Evolutionary conservation across 2,888 invertebrate genomes (phyloP).

Genomic region (Pheosia tremula): DNA sequence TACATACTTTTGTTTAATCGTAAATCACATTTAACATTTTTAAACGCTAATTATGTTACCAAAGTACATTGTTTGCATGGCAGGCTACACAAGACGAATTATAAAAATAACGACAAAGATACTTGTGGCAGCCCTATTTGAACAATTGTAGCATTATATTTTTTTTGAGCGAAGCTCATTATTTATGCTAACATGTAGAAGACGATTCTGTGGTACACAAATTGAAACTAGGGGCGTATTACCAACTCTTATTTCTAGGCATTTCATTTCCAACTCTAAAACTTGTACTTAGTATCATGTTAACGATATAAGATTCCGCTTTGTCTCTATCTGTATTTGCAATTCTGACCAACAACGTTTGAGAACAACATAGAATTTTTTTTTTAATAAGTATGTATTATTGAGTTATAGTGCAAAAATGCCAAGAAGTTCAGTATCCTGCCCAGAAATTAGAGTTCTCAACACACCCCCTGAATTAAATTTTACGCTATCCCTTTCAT

Average conservation of each 20-base stretch:
- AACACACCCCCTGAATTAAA: too few species aligned
- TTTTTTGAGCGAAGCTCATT: constrained; percentile 11
- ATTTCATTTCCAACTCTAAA: too few species aligned
- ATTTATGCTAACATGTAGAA: constrained; percentile 3
- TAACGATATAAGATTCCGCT: too few species aligned
- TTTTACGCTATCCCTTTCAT: not conserved
- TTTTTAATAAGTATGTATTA: too few species aligned
- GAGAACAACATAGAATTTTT: too few species aligned
- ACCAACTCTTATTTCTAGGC: not conserved
- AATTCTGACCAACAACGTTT: too few species aligned
- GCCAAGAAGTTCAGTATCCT: too few species aligned
- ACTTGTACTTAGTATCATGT: too few species aligned
- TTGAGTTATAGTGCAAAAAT: too few species aligned
- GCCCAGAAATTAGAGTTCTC: too few species aligned
- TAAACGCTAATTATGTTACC: constrained; percentile 57
- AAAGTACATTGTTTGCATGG: constrained; percentile 61
- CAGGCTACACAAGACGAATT: constrained; percentile 60
- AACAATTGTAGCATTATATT: constrained; percentile 12
- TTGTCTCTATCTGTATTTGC: too few species aligned
- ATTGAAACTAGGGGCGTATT: not conserved
- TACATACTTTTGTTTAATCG: constrained; percentile 58
- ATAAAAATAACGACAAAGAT: constrained; percentile 28
- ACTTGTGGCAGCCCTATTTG: constrained; percentile 13
- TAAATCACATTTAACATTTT: constrained; percentile 77
- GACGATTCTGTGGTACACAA: not conserved